A percentile compares a stretch with the other conserved stretches of the same genome.
Conservation (phyloP, 2,113 vertebrate species). For the Notiomystis cincta region DNA sequence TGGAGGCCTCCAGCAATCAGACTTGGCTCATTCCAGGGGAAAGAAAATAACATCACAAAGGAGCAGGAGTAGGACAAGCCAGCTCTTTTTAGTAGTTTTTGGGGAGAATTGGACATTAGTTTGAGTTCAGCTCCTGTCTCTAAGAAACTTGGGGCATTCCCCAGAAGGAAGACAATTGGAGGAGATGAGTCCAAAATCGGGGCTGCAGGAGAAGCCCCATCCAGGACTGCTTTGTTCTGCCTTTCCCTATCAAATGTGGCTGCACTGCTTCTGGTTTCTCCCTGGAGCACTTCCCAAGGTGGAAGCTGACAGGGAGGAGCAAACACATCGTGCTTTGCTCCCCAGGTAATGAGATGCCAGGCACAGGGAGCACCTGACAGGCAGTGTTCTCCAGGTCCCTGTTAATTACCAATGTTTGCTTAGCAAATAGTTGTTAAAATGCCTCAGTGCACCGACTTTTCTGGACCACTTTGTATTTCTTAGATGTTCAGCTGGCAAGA, state of each 20-base stretch:
- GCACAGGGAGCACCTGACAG: background rate
- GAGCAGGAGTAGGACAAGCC: background rate
- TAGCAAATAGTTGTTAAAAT: slow-evolving; percentile 18
- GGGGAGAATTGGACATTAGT: background rate
- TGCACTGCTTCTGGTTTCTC: background rate
- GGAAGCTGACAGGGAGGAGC: background rate
- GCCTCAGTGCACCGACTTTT: background rate
- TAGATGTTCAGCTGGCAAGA: background rate
- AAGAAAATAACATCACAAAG: background rate
- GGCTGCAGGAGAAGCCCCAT: background rate
- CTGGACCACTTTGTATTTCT: background rate
- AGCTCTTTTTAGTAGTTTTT: background rate
- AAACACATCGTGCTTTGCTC: background rate
- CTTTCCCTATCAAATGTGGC: background rate
- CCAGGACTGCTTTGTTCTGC: background rate
- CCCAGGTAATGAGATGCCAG: background rate
- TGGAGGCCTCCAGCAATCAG: background rate
- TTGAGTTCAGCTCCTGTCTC: background rate
- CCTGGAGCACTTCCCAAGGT: background rate
- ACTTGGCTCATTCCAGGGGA: background rate
- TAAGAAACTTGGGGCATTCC: background rate
- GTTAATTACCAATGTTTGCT: slow-evolving; percentile 11
- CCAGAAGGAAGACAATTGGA: background rate
- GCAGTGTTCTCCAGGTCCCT: background rate
- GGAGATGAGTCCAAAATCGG: background rate